These are phyloP conservation scores for Rallus crepitans DNA, from an alignment of 2,797 vertebrate species.

Conservation along the genomic window DNA sequence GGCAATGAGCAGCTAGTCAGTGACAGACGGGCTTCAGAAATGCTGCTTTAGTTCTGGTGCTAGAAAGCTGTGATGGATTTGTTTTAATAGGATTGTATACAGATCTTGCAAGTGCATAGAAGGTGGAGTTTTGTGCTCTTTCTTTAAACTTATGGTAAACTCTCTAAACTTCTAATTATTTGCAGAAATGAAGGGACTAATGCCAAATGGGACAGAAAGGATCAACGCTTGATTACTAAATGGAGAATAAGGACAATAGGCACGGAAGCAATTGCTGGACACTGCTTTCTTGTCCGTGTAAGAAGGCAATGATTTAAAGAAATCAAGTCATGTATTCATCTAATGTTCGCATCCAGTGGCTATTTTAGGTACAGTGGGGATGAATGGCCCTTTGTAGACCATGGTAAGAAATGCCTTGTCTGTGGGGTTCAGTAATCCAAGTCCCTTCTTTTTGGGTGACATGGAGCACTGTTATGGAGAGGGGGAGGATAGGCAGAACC, in stretches of 20 bases:
- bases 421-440: not conserved
- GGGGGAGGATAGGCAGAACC: not conserved
- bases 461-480: not conserved
- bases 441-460: not conserved
- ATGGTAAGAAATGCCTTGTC: constrained; percentile 32
- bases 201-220: not conserved
- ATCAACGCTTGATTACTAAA: not conserved
- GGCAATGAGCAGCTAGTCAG: not conserved
- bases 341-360: not conserved
- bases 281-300: not conserved
- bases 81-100: not conserved
- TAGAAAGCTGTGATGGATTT: not conserved
- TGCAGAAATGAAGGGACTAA: not conserved
- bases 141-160: not conserved
- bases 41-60: not conserved
- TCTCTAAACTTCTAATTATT: not conserved
- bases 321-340: constrained; percentile 18
- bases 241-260: not conserved
- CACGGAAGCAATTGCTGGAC: not conserved
- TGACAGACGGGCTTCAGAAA: not conserved
- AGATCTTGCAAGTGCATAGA: not conserved
- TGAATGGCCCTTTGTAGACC: constrained; percentile 32
- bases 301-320: not conserved
- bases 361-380: constrained; percentile 23
- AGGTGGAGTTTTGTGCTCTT: not conserved